Percentiles rank a stretch among this genome's conserved stretches.
Evolutionary conservation across 2,113 vertebrate species (phyloP).

Genomic region (Coturnix japonica): DNA sequence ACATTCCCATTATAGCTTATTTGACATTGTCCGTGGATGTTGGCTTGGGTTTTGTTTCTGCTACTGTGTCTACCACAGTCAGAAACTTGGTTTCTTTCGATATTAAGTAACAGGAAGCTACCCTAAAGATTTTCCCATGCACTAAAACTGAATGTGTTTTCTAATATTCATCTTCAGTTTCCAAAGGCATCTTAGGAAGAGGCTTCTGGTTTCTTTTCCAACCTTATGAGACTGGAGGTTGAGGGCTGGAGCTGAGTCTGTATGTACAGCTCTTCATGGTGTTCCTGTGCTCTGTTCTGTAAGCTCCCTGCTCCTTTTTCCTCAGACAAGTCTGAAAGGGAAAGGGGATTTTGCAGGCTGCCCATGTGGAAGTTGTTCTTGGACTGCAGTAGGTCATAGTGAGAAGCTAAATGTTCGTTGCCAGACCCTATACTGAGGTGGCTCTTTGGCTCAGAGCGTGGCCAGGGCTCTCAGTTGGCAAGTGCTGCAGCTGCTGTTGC

Average conservation of each 20-base stretch:
- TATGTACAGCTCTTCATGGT: not conserved
- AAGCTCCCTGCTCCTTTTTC: not conserved
- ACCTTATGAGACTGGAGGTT: rapidly evolving
- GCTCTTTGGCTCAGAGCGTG: not conserved
- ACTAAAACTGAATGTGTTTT: not conserved
- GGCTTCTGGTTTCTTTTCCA: not conserved
- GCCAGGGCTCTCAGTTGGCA: not conserved
- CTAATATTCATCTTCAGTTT: not conserved
- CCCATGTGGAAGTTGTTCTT: not conserved
- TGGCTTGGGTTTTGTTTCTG: not conserved
- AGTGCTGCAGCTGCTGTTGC: not conserved
- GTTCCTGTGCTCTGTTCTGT: not conserved
- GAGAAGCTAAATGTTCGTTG: rapidly evolving
- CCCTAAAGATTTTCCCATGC: not conserved
- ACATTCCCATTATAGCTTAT: not conserved
- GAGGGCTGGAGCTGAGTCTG: not conserved
- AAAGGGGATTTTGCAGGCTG: not conserved
- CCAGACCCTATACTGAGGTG: not conserved
- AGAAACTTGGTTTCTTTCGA: not conserved
- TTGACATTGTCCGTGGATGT: not conserved
- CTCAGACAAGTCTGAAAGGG: not conserved
- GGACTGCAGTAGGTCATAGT: not conserved
- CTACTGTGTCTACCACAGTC: not conserved
- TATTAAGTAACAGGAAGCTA: not conserved
- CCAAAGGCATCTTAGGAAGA: not conserved